Evolutionary conservation across 1,140 invertebrate species (phyloP).

Genomic region (Coptotermes formosanus): DNA sequence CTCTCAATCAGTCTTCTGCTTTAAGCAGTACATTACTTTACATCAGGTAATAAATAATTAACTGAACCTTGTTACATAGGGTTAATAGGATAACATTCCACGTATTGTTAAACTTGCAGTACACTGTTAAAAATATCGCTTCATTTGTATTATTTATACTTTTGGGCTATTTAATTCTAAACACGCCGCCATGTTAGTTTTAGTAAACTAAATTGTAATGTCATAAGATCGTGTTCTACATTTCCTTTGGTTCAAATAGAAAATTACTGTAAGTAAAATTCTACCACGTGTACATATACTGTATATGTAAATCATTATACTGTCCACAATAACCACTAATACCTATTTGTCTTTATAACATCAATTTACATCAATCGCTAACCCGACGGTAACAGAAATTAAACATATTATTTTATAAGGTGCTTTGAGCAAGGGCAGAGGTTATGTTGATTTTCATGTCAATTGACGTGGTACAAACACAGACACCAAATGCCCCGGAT

Average conservation of each 20-base stretch:
- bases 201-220: not conserved
- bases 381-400: not conserved
- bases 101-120: not conserved
- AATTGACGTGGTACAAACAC: not conserved
- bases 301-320: not conserved
- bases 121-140: constrained; percentile 17
- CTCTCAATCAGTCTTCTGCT: not conserved
- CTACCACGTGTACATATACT: no score
- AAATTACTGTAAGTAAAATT: no score
- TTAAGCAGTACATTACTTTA: constrained; percentile 17
- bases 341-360: not conserved
- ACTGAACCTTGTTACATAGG: not conserved
- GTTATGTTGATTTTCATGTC: not conserved
- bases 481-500: not conserved
- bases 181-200: not conserved
- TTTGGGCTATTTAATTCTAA: not conserved
- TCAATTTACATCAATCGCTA: not conserved
- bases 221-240: not conserved
- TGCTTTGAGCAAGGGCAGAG: not conserved
- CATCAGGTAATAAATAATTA: constrained; percentile 10
- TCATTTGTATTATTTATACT: not conserved
- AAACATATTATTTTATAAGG: not conserved
- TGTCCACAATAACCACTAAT: not conserved
- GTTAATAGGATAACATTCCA: constrained; percentile 2
- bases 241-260: not conserved